Percentiles rank a stretch among this genome's conserved stretches.
Evolutionary conservation across 1,140 invertebrate species (phyloP).

Genomic region (Sitodiplosis mosellana): DNA sequence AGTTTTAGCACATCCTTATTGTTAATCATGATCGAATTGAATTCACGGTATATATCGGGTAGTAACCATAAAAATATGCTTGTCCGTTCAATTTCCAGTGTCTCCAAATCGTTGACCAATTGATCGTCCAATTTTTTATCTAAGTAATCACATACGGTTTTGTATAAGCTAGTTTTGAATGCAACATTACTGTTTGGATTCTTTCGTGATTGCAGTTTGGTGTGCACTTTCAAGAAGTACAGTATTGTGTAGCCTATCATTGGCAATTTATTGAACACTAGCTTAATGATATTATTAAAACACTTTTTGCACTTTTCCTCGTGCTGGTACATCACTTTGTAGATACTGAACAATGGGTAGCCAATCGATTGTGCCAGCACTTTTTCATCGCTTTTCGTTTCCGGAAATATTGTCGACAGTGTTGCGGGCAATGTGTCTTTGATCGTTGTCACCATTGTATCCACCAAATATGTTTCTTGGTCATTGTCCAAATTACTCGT

Average conservation of each 20-base stretch:
- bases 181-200: constrained; percentile 37
- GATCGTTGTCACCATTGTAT: constrained; percentile 18
- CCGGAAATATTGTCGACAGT: constrained; percentile 14
- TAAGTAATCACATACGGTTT: constrained; percentile 64
- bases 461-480: constrained; percentile 22
- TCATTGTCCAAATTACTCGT: constrained; percentile 17
- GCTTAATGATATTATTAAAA: constrained; percentile 53
- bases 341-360: constrained; percentile 62
- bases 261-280: constrained; percentile 38
- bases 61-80: constrained; percentile 75
- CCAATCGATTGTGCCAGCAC: constrained; percentile 47
- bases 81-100: constrained; percentile 76
- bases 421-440: constrained; percentile 19
- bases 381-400: constrained; percentile 35
- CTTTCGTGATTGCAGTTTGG: constrained; percentile 24
- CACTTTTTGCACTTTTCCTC: constrained; percentile 57
- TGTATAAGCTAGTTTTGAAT: constrained; percentile 66
- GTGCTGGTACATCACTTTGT: constrained; percentile 47
- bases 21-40: constrained; percentile 67
- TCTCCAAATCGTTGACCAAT: constrained; percentile 59
- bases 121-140: constrained; percentile 53
- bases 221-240: constrained; percentile 68
- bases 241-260: constrained; percentile 69
- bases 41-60: constrained; percentile 80
- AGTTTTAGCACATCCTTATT: constrained; percentile 70